Percentiles rank a stretch among this genome's conserved stretches.
Evolutionary conservation across 1,140 invertebrate genomes (phyloP).

Genomic region (Rhopalosiphum maidis): DNA sequence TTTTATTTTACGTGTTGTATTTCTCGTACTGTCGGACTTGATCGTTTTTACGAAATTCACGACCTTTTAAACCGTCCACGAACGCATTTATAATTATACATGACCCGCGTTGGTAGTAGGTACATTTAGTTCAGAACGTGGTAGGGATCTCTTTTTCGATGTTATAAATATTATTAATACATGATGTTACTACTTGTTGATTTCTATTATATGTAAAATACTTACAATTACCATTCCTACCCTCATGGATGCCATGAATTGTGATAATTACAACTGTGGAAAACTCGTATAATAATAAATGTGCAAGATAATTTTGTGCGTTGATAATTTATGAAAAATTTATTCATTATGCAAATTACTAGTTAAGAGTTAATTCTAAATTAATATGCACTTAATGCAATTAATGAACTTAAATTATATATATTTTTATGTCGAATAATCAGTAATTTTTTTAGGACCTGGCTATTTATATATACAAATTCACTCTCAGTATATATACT

Average conservation of each 20-base stretch:
- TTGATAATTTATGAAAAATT: neutral
- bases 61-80: neutral
- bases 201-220: neutral
- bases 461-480: neutral
- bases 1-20: neutral
- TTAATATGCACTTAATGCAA: neutral
- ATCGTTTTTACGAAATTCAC: neutral
- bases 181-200: neutral
- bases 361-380: neutral
- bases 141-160: neutral
- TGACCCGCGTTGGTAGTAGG: neutral
- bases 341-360: neutral
- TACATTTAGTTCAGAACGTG: neutral
- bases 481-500: too few relatives aligned
- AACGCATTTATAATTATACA: conserved; percentile 14
- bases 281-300: neutral
- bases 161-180: neutral
- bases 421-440: neutral
- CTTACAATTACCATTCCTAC: neutral
- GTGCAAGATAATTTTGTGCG: neutral
- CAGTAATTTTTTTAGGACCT: neutral
- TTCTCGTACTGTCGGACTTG: neutral
- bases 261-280: neutral
- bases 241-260: neutral
- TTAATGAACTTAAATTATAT: neutral